Base-by-base conservation (phyloP, 2,888 invertebrate genomes). In the Protophormia terraenovae region DNA sequence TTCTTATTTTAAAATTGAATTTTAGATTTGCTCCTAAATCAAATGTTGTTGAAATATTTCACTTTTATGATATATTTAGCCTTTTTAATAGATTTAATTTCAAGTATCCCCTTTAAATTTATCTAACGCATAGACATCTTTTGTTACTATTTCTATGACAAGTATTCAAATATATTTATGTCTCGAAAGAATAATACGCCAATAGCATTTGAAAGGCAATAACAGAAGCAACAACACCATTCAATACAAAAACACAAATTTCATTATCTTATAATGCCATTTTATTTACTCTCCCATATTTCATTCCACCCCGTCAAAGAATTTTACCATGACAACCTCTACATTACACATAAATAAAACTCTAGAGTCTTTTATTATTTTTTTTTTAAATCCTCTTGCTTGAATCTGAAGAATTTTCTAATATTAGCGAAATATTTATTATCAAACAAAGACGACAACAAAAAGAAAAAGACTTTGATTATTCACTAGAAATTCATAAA, bases 351-450 rank as follows among this genome's bases (percentile, higher is more conserved):
- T 35, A 32, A 60, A 29, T 8, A 32, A 27, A 47, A 50, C 29
- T 67, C 38, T 24, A 41, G 19, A 66, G 29, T 29, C 32, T 62
- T 73, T n/a, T n/a, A n/a, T n/a, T n/a, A n/a, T n/a, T n/a, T n/a
- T n/a, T n/a, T 29, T 50, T 32, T 45, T 35, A 66, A 67, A 50
- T 67, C 32, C 14, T 50, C 50, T 24, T 53, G 29, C 19, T 29
- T 19, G 55, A 41, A 71, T 85, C 55, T 71, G 55, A 50, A 82
- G 73, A 82, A 82, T 85, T 47, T 76, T 78, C 45, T 32, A 82
- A 82, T 82, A 82, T 85, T 78, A 78, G 85, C 73, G 47, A 55
- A 73, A 71, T 67, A 69, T 78, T 75, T 78, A 58, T 78, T 75
- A 22, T 47, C 53, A 53, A 58, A 64, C 12, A 66, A 80, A 19